Evolutionary conservation across 2,113 vertebrate genomes (phyloP).

Genomic region (Cranoglanis bouderius): DNA sequence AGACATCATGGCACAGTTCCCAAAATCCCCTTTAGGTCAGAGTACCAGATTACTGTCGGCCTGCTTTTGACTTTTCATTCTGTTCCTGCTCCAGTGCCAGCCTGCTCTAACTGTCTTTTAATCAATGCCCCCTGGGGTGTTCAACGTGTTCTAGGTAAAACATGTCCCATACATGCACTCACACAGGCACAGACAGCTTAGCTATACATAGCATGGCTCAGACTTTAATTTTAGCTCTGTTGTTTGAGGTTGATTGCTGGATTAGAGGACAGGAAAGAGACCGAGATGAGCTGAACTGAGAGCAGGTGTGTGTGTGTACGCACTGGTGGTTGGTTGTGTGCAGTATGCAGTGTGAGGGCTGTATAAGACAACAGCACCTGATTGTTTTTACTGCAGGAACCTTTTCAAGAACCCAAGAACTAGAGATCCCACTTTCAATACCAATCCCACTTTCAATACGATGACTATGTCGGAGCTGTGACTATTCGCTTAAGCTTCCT

Average conservation of each 20-base stretch:
- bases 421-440: neutral
- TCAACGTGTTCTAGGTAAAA: conserved; percentile 32
- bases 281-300: conserved; percentile 31
- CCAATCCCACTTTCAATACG: no score
- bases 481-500: neutral
- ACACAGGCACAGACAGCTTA: conserved; percentile 29
- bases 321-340: neutral
- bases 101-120: conserved; percentile 14
- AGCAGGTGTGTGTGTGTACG: conserved; percentile 4
- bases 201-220: conserved; percentile 32
- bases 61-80: conserved; percentile 25
- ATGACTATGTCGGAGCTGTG: neutral
- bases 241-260: conserved; percentile 50
- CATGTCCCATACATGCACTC: conserved; percentile 16
- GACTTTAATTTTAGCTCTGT: conserved; percentile 48
- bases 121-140: conserved; percentile 24
- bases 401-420: neutral
- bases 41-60: conserved; percentile 23
- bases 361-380: neutral
- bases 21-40: conserved; percentile 21
- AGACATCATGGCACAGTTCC: neutral
- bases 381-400: neutral
- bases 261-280: conserved; percentile 49
- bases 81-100: conserved; percentile 19
- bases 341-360: neutral